These are phyloP conservation scores for Hirundo rustica DNA, from an alignment of 2,797 vertebrate species.

Conservation along the genomic window DNA sequence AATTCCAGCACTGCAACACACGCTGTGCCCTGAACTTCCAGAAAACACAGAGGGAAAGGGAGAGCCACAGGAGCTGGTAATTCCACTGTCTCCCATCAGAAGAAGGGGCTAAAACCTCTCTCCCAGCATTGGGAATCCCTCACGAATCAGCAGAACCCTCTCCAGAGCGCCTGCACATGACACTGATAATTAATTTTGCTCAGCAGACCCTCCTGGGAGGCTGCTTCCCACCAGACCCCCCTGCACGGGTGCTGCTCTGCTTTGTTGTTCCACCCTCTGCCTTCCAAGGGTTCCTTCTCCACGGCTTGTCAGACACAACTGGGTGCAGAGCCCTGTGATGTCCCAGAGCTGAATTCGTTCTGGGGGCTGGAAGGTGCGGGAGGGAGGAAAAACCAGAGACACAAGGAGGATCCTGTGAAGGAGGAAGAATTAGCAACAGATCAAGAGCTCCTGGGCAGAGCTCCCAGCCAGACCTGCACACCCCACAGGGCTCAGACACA, in stretches of 20 bases:
- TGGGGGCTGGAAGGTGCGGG: background rate
- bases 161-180: background rate
- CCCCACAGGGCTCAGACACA: background rate
- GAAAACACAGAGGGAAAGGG: background rate
- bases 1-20: background rate
- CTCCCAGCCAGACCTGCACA: background rate
- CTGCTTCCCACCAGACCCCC: background rate
- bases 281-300: background rate
- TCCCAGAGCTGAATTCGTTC: background rate
- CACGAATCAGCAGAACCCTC: background rate
- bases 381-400: background rate
- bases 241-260: background rate
- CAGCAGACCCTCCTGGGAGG: background rate
- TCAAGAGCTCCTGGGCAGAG: background rate
- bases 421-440: background rate
- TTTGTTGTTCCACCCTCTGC: background rate
- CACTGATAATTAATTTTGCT: background rate
- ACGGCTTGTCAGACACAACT: constrained; percentile 44
- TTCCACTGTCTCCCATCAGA: background rate
- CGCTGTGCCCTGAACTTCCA: background rate
- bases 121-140: background rate
- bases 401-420: background rate
- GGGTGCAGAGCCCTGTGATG: background rate
- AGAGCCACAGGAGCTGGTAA: background rate
- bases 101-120: background rate